Percentiles rank a stretch among this genome's conserved stretches.
Conservation (phyloP, 2,797 vertebrate species). For the Chrysocyon brachyurus region DNA sequence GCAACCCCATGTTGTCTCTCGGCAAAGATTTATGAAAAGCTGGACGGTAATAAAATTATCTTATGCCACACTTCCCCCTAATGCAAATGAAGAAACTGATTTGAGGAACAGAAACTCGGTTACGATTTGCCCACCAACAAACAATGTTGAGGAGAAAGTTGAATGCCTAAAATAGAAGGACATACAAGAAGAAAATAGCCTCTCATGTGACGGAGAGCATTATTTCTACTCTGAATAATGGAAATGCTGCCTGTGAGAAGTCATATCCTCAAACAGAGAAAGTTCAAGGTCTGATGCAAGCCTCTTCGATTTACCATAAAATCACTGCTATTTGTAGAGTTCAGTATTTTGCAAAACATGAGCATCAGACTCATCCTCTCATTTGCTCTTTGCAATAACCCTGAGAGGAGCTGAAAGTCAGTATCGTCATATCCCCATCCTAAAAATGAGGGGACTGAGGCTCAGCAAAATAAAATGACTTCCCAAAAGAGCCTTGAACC, state of each 20-base stretch:
- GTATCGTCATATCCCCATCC: not conserved
- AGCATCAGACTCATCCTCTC: fast-evolving
- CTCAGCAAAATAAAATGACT: not conserved
- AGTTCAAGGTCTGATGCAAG: not conserved
- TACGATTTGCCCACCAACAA: not conserved
- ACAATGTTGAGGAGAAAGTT: conserved; percentile 61
- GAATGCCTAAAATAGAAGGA: conserved; percentile 55
- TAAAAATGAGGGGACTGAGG: not conserved
- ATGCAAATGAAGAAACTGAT: conserved; percentile 57
- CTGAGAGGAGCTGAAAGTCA: not conserved
- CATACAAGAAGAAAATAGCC: not conserved
- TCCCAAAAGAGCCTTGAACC: not conserved
- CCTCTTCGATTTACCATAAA: not conserved
- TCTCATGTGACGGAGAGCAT: not conserved
- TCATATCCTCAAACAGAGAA: not conserved
- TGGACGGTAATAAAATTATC: not conserved
- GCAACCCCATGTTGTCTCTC: not conserved
- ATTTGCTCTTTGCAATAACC: not conserved
- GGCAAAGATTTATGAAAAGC: not conserved
- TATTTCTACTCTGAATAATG: not conserved
- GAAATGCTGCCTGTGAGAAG: not conserved
- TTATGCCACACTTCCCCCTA: not conserved
- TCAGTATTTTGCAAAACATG: not conserved
- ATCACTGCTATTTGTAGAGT: not conserved
- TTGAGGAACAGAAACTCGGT: conserved; percentile 77